These are phyloP conservation scores for Apamea crenata DNA, from an alignment of 2,888 invertebrate species.

Conservation along the genomic window DNA sequence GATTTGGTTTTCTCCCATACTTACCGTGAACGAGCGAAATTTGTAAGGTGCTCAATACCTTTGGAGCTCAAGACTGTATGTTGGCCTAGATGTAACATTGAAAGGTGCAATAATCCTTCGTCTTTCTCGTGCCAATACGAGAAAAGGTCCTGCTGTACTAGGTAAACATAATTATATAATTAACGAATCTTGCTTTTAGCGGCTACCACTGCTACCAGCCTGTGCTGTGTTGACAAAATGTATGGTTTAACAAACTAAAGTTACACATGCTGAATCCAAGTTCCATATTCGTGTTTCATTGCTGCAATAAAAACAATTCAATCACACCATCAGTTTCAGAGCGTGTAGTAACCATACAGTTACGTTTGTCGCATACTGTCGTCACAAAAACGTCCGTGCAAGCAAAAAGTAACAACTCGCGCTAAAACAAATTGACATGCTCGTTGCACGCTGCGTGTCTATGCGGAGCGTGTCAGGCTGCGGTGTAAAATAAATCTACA, in stretches of 20 bases:
- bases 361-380: background rate
- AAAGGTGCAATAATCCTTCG: background rate
- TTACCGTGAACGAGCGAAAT: too few relatives aligned
- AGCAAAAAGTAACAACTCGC: background rate
- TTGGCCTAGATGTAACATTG: background rate
- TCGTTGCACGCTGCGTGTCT: conserved; percentile 1
- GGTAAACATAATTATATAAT: background rate
- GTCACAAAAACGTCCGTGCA: conserved; percentile 5
- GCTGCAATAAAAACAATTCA: background rate
- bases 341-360: background rate
- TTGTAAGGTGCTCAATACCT: too few relatives aligned
- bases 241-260: background rate
- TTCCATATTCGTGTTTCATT: background rate
- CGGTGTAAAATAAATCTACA: background rate
- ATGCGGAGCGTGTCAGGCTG: background rate
- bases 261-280: background rate
- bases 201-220: background rate
- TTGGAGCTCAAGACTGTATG: too few relatives aligned
- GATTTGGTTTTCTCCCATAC: too few relatives aligned
- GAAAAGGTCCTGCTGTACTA: background rate
- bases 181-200: background rate
- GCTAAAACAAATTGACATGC: background rate
- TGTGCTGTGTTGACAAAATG: background rate
- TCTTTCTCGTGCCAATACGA: background rate
- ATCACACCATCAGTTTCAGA: background rate